Evolutionary conservation across 2,888 invertebrate species (phyloP).

Genomic region (Drosophila pseudotalamancana): DNA sequence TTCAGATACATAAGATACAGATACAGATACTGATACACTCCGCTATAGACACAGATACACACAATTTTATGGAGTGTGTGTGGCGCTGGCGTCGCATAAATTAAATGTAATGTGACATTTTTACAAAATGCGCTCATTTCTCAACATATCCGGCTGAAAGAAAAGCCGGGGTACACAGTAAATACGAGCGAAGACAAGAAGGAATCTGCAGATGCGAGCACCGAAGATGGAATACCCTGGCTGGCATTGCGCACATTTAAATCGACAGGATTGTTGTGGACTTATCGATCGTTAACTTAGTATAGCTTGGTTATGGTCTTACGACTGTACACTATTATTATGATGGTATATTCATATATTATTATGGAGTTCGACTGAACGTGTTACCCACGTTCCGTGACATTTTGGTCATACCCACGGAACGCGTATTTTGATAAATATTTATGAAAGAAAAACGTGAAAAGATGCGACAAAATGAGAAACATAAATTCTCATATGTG

Average conservation of each 20-base stretch:
- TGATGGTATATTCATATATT: too few relatives aligned
- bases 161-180: conserved; percentile 25
- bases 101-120: conserved; percentile 84
- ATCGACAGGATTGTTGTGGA: too few relatives aligned
- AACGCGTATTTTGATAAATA: background rate
- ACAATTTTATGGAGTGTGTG: conserved; percentile 36
- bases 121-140: conserved; percentile 83
- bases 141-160: conserved; percentile 77
- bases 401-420: background rate
- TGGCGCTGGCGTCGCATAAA: conserved; percentile 74
- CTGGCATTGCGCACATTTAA: too few relatives aligned
- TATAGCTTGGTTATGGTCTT: too few relatives aligned
- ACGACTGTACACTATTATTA: too few relatives aligned
- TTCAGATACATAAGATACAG: conserved; percentile 22
- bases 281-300: too few relatives aligned
- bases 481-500: conserved; percentile 75
- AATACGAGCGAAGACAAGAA: background rate
- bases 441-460: conserved; percentile 46
- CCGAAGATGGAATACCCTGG: conserved; percentile 8
- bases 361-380: too few relatives aligned
- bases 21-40: conserved; percentile 22
- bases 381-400: too few relatives aligned
- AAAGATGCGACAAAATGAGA: conserved; percentile 59
- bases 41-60: conserved; percentile 34
- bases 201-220: too few relatives aligned